Evolutionary conservation across 2,797 vertebrate species (phyloP).

Genomic region (Peromyscus melanophrys): DNA sequence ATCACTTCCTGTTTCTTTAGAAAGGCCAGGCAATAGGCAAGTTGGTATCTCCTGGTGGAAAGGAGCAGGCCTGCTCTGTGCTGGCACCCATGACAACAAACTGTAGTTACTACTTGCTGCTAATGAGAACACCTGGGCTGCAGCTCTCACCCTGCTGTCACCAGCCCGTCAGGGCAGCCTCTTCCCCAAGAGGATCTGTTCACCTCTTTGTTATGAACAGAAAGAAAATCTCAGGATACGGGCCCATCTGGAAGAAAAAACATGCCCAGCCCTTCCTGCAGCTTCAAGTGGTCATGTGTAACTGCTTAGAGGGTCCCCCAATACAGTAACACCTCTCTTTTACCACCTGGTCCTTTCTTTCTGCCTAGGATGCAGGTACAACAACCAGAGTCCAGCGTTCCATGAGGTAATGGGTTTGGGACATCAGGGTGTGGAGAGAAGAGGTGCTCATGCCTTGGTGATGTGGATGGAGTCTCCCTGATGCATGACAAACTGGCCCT

Average conservation of each 20-base stretch:
- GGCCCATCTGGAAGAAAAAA: not conserved
- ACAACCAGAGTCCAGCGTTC: not conserved
- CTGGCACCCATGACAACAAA: not conserved
- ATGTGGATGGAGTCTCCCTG: rapidly evolving
- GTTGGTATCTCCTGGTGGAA: not conserved
- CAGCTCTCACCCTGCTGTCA: not conserved
- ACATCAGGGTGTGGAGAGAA: not conserved
- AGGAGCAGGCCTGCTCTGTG: not conserved
- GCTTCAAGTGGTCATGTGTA: too few relatives aligned
- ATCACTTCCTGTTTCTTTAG: not conserved
- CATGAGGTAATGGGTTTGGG: not conserved
- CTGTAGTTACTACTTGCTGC: not conserved
- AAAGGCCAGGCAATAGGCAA: too few relatives aligned
- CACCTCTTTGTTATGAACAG: too few relatives aligned
- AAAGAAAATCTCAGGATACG: not conserved
- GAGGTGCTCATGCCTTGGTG: not conserved
- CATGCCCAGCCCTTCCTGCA: rapidly evolving
- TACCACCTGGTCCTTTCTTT: not conserved
- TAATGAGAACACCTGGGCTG: not conserved
- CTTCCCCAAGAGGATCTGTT: rapidly evolving
- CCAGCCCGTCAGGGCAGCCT: rapidly evolving
- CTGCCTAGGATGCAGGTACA: not conserved
- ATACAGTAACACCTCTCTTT: not conserved
- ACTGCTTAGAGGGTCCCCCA: not conserved
- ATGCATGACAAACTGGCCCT: not conserved